Conservation (phyloP, 2,113 vertebrate species). For the Misgurnus mizolepis region DNA sequence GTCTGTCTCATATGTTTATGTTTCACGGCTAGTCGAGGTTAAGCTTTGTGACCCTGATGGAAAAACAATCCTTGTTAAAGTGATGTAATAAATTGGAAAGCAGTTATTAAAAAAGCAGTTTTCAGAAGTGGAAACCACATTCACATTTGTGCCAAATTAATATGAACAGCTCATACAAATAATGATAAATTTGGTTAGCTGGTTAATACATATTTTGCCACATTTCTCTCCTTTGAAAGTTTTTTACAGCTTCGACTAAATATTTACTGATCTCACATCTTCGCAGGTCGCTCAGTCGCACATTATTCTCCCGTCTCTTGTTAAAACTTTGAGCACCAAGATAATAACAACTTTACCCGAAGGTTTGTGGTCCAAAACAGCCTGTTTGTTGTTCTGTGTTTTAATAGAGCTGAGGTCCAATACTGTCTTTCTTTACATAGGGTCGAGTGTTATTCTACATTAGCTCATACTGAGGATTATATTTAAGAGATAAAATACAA, state of each 20-base stretch:
- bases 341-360: not conserved
- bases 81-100: not conserved
- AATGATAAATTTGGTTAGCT: not conserved
- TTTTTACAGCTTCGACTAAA: too few relatives aligned
- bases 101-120: not conserved
- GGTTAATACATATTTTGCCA: not conserved
- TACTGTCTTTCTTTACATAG: slow-evolving; percentile 51
- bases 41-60: not conserved
- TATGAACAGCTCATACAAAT: not conserved
- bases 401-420: slow-evolving; percentile 50
- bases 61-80: not conserved
- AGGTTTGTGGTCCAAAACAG: slow-evolving; percentile 1
- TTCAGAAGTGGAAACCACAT: slow-evolving; percentile 35
- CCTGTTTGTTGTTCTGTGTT: not conserved
- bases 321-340: too few relatives aligned
- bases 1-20: not conserved
- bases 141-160: slow-evolving; percentile 71
- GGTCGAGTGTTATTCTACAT: slow-evolving; percentile 54
- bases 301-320: too few relatives aligned
- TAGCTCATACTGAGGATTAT: slow-evolving; percentile 66
- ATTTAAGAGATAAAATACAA: slow-evolving; percentile 68
- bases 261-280: too few relatives aligned
- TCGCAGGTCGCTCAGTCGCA: too few relatives aligned
- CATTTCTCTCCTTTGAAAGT: too few relatives aligned
- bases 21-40: not conserved